Base-by-base conservation (phyloP, 2,888 invertebrate genomes). In the Agrochola litura region DNA sequence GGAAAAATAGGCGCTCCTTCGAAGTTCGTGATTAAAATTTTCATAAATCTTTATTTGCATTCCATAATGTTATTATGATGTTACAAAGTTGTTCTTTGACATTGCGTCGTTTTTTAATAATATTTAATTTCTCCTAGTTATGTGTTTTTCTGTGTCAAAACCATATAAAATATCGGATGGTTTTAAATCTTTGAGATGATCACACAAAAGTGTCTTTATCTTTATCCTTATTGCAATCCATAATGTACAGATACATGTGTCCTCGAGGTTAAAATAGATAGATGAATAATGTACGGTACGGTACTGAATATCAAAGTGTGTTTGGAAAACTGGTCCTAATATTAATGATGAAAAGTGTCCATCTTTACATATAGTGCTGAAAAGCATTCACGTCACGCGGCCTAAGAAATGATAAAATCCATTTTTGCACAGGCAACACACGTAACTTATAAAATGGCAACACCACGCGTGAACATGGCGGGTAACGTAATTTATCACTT, bases 401-500 rank as follows among this genome's bases (percentile, higher is more conserved):
- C 8, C 52, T 14, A 6, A 58, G n/a, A 71, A 60, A 49, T 22
- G 2, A 52, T n/a, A 43, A 58, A 41, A 52, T 10, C 25, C 8
- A 6, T 49, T 71, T 71, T 83, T 64, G 25, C 43, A 22, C 56
- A 61, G 41, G 63, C 74, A 84, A 66, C 69, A 52, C 79, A 69
- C 49, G 54, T 30, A 30, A 30, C 30, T 30, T 30, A 30, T 43
- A 69, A 78, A 64, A 61, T 73, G 30, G 73, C 69, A 73, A 68
- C 63, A 70, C 84, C 58, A 49, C 41, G 22, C 67, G 49, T n/a
- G 64, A 67, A 71, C 14, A 75, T 84, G 75, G 30, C 63, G 54
- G 58, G 30, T 71, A 71, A 71, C 60, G 46, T 84, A 74, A 82
- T 82, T 68, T 69, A 71, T 81, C 82, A 81, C 76, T 71, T 56